A percentile compares a stretch with the other conserved stretches of the same genome.
Evolutionary conservation across 2,113 vertebrate genomes (phyloP).

Genomic region (Romanogobio albipinnatus): DNA sequence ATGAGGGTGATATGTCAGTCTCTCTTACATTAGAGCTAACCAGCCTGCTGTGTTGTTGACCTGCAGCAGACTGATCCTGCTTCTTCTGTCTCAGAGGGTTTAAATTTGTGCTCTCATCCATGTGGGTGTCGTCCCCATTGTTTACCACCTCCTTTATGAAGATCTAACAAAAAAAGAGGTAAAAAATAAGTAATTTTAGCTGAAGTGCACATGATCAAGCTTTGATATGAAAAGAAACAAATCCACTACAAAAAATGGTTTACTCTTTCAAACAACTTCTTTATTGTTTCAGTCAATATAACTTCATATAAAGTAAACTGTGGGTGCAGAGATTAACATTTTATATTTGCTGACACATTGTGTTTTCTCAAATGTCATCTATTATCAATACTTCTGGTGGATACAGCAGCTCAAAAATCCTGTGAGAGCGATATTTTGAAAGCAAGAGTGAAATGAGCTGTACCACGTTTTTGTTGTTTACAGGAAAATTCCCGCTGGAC

Average conservation of each 20-base stretch:
- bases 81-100: constrained; percentile 84
- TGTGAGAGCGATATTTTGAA: constrained; percentile 7
- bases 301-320: background rate
- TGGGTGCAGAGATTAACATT: background rate
- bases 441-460: constrained; percentile 62
- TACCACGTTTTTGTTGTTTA: constrained; percentile 97
- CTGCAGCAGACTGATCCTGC: constrained; percentile 77
- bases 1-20: constrained; percentile 75
- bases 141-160: constrained; percentile 85
- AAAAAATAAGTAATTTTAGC: background rate
- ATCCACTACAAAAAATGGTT: background rate
- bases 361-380: constrained; percentile 24
- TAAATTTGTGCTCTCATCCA: constrained; percentile 89
- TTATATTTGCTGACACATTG: constrained; percentile 2
- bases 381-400: background rate
- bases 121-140: constrained; percentile 86
- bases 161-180: constrained; percentile 66
- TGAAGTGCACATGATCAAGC: background rate
- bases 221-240: background rate
- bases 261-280: background rate
- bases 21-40: constrained; percentile 75
- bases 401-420: background rate
- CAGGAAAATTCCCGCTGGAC: constrained; percentile 94
- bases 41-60: constrained; percentile 79
- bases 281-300: constrained; percentile 8